Percentiles rank a stretch among this genome's conserved stretches.
Evolutionary conservation across 2,888 invertebrate genomes (phyloP).

Genomic region (Platycnemis pennipes): DNA sequence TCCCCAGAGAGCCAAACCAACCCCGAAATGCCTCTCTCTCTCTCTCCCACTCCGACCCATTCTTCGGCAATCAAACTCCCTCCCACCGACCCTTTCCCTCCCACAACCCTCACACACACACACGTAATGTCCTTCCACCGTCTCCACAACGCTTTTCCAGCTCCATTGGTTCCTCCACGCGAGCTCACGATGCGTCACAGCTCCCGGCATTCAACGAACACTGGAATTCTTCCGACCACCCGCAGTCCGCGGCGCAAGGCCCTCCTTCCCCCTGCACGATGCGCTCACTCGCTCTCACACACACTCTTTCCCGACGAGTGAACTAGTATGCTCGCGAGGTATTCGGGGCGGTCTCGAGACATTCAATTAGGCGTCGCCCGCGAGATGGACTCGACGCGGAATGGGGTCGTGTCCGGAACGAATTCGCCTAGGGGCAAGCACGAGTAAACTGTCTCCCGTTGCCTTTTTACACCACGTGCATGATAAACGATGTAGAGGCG

Average conservation of each 20-base stretch:
- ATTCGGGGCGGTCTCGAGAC: not conserved
- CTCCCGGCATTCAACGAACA: not conserved
- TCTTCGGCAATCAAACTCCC: not conserved
- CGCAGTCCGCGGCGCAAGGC: not conserved
- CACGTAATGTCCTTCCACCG: too few relatives aligned
- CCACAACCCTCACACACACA: too few relatives aligned
- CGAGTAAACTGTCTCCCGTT: too few relatives aligned
- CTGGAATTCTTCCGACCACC: not conserved
- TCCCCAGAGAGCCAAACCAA: not conserved
- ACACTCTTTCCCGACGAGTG: not conserved
- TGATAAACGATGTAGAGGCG: too few relatives aligned
- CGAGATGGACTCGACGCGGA: not conserved
- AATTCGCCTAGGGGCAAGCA: too few relatives aligned
- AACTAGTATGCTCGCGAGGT: not conserved
- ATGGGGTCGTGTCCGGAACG: not conserved
- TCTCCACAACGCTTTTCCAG: not conserved
- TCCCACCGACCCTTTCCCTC: not conserved
- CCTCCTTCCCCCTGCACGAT: too few relatives aligned
- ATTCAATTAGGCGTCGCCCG: not conserved
- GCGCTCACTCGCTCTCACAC: not conserved
- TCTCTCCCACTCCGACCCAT: not conserved
- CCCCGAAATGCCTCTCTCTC: not conserved
- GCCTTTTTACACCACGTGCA: too few relatives aligned
- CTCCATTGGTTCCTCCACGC: too few relatives aligned
- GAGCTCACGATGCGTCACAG: not conserved